Base-by-base conservation (phyloP, 1,140 invertebrate species). In the Riptortus pedestris region DNA sequence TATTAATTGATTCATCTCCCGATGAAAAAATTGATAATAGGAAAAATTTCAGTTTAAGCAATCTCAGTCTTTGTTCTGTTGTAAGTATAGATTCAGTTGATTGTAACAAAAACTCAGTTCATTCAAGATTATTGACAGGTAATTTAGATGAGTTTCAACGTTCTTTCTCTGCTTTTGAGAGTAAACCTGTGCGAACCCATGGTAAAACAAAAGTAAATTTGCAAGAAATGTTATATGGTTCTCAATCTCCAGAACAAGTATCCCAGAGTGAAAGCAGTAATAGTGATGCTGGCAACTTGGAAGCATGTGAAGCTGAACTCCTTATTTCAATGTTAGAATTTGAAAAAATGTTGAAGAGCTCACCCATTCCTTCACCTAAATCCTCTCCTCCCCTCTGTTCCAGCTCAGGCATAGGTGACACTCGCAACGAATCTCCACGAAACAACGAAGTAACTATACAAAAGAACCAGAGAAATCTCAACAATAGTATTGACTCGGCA, bases 401-500 rank as follows among this genome's bases (percentile, higher is more conserved):
- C 33, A 64, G 55, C 22, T 57, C 52, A 26, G 14, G 14, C 5
- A 14, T 38, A 7, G 31, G 14, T 5, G 31, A 38, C 5, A 29
- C 14, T 27, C 62, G n/a, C 14, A 22, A 60, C 5, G 67, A 38
- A 68, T 69, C 33, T 51, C 58, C 29, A 29, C 20, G 18, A 60
- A 69, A 26, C 70, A 71, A 31, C 69, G 71, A 27, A 9, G 24
- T 45, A 11, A 68, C 67, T 16, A 67, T 70, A 65, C 75, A 77
- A 48, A 47, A 26, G 24, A 55, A 60, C 18, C 20, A 38, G 5
- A 12, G 51, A 29, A 31, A 31, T 26, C 24, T 7, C 16, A 62
- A 31, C 20, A 69, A 76, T 27, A 82, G 79, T 65, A 79, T 74
- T 0, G 84, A 86, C 71, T 86, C 84, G 0, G 84, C 84, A 1